Base-by-base conservation (phyloP, 2,888 invertebrate genomes). In the Nomada goodeniana region DNA sequence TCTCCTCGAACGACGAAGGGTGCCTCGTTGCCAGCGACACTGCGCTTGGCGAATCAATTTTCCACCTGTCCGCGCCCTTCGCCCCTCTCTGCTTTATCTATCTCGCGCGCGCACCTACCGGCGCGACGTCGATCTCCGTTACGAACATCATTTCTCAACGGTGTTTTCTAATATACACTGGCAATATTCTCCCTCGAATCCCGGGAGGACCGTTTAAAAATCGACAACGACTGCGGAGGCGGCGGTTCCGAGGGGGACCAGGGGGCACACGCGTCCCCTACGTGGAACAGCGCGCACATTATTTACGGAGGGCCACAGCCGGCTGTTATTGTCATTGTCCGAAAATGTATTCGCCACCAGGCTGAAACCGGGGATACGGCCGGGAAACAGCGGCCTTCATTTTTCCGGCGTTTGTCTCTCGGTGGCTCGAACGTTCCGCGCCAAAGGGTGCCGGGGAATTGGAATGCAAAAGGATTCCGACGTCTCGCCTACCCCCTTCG, bases 321-420 rank as follows among this genome's bases (percentile, higher is more conserved):
- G 57, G 52, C 47, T 60, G 76, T 65, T 73, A 82, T 84, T 75
- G 82, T 70, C 74, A 76, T 80, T 73, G 81, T 85, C 88, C 87
- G 81, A 74, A 84, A 87, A 81, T 71, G 77, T 84, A 84, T 84
- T 88, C 80, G 83, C 73, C 73, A 55, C 20, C 74, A 53, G 70
- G 59, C 71, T 84, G 84, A 89, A 84, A 88, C 86, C 85, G 69
- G 79, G 76, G 84, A 88, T 89, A 86, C 81, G 80, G 72, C 29
- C 75, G 68, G 61, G 83, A 77, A 78, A 84, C 75, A 57, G 15
- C 60, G 79, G 71, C 84, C 84, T 88, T 89, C 88, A 89, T 89
- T 89, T 88, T 89, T 87, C 85, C 78, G 59, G 50, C 86, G 82
- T 86, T 89, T 85, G 85, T 86, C 85, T 84, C 26, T 81, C 67